Base-by-base conservation (phyloP, 2,797 vertebrate genomes). In the Helicolenus hilgendorfi region DNA sequence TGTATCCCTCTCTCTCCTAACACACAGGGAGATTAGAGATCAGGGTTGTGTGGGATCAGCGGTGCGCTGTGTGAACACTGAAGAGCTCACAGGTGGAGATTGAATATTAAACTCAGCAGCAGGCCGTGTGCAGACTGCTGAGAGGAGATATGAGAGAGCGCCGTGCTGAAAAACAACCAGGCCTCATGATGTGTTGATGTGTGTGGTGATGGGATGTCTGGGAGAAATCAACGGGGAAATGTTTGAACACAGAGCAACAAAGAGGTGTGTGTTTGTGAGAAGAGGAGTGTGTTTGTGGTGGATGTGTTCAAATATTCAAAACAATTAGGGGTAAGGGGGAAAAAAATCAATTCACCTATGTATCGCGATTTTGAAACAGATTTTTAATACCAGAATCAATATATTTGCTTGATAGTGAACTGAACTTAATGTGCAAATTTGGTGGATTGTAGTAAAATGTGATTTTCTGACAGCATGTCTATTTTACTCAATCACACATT, bases 91-190 rank as follows among this genome's bases (percentile, higher is more conserved):
- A 49, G 41, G 41, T 49, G 49, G 49, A 53, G 49, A 20, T n/a
- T n/a, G 49, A 70, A 89, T 90, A 81, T 94, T 91, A 81, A 89
- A 45, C 77, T 60, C 65, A 89, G 88, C 87, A 53, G 87, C 60
- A 55, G 85, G 81, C 41, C 41, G 18, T 22, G 65, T 45, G 77
- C 63, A 81, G n/a, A 81, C 84, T 9, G 8, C 81, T 77, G 83
- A 83, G 89, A 53, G 63, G 49, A 79, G 83, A 86, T 67, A 92
- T 87, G 88, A 93, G 85, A 70, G 59, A 49, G 49, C 22, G 49
- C 71, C 22, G 11, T 18, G 26, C 75, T 78, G 82, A 77, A 68
- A 82, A 77, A 74, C 71, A 53, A 63, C 38, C 71, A 22, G 77
- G 35, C 74, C 29, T 55, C 49, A 5, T 18, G 31, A 69, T 24